Evolutionary conservation across 2,797 vertebrate species (phyloP), one percentile per base, ranked within the genome.

Genomic region (Acanthiza pusilla): DNA sequence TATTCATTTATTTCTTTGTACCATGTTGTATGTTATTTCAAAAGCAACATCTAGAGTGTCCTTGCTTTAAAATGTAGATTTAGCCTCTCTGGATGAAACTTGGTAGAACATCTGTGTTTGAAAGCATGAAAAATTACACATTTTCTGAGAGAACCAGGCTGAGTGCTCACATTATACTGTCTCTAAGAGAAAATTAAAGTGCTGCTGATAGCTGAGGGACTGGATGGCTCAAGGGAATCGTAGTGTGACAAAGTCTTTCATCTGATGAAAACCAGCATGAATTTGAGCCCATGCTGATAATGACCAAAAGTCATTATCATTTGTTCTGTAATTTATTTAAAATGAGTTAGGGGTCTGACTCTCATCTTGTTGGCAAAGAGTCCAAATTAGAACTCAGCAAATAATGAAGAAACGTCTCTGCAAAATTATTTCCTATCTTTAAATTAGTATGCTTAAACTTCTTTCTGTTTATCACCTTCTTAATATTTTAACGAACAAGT

Each of bases 21-120:
- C 92, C 90, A 89, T 93, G 92, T 97, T 97, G 97, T 94, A 97
- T 93, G 80, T 84, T 97, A 97, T 98, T 97, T 98, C 96, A 96
- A 98, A 98, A 96, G 97, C 97, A 98, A 97, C 96, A 97, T 98
- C 96, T 95, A 97, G 76, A 7, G 51, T 98, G 98, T 97, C 98
- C 98, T 98, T 98, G 98, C 98, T 98, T 98, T 98, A 96, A 98
- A 98, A 98, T 98, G 97, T 97, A 98, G 97, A 98, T 98, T 98
- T 97, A 97, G 94, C 90, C 97, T 97, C 97, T 98, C 97, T 92
- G 96, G 97, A 96, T 97, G 77, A 94, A 96, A 93, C 94, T 97
- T 96, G 82, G 91, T 96, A 74, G 93, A 95, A 96, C 89, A 97
- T 91, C 91, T 85, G 89, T 85, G 93, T 94, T 97, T 95, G 85